A percentile compares a stretch with the other conserved stretches of the same genome.
These are phyloP conservation scores for Spisula subtruncata DNA, from an alignment of 2,888 invertebrate genomes.

Conservation along the genomic window DNA sequence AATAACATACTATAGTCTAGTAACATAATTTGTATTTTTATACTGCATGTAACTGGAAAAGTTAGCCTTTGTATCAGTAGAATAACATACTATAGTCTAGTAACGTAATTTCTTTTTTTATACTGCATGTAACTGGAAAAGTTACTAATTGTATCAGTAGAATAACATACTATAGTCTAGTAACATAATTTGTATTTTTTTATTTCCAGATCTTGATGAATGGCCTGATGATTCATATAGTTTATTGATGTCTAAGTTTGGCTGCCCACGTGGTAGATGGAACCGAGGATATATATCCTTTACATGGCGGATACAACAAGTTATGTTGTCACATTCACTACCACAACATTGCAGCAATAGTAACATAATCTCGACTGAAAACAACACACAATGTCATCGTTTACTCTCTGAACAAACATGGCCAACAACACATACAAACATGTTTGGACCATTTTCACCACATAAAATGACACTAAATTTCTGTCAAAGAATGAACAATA, in stretches of 20 bases:
- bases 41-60: no score
- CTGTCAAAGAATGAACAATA: background rate
- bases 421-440: background rate
- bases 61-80: background rate
- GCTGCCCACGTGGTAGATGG: background rate
- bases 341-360: background rate
- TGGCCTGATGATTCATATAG: background rate
- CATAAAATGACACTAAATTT: constrained; percentile 13
- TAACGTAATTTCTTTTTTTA: background rate
- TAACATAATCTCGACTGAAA: background rate
- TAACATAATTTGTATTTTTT: background rate
- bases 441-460: constrained; percentile 18
- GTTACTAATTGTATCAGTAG: background rate
- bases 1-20: background rate
- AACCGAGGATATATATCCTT: constrained; percentile 4
- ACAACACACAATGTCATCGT: background rate
- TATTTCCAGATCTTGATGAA: background rate
- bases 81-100: background rate
- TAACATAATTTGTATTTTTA: background rate
- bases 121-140: no score
- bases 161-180: background rate
- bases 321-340: background rate
- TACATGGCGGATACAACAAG: background rate
- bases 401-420: background rate
- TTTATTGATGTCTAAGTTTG: background rate